A percentile compares a stretch with the other conserved stretches of the same genome.
phyloP scores from a whole-genome alignment of 2,113 vertebrate genomes.

The Pomatorhinus ruficollis region DNA sequence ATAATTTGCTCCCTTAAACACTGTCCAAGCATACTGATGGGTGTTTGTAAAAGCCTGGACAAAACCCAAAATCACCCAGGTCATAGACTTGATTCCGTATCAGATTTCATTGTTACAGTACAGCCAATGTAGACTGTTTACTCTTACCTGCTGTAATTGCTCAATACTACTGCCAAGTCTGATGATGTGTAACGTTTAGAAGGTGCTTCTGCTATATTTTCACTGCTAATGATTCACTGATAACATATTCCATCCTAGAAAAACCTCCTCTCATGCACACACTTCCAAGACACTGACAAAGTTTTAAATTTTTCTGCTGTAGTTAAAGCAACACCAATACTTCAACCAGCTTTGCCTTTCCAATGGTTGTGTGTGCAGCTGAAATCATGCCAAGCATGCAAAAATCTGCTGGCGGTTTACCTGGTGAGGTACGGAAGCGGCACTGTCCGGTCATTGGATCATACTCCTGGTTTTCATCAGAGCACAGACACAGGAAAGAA shows the following conservation, averaged over 20 bases:
- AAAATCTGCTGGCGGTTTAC: constrained; percentile 57
- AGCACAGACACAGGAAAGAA: constrained; percentile 89
- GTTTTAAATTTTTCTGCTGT: neutral
- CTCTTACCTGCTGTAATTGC: neutral
- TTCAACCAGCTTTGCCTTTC: neutral
- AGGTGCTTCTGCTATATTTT: neutral
- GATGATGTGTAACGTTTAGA: neutral
- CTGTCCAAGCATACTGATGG: neutral
- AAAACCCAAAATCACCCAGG: neutral
- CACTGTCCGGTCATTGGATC: constrained; percentile 90
- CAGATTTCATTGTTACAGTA: neutral
- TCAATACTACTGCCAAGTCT: neutral
- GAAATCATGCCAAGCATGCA: neutral
- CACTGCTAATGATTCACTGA: neutral
- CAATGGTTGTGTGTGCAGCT: neutral
- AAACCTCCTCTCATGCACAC: neutral
- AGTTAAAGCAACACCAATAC: neutral
- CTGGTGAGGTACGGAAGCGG: constrained; percentile 76
- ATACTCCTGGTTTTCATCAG: constrained; percentile 86
- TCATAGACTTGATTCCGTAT: neutral
- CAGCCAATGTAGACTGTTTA: neutral
- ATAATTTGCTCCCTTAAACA: neutral
- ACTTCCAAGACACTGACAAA: neutral
- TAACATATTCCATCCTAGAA: neutral
- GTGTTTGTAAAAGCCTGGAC: neutral